Evolutionary conservation across 2,888 invertebrate genomes (phyloP).

Genomic region (Aporophyla lueneburgensis): DNA sequence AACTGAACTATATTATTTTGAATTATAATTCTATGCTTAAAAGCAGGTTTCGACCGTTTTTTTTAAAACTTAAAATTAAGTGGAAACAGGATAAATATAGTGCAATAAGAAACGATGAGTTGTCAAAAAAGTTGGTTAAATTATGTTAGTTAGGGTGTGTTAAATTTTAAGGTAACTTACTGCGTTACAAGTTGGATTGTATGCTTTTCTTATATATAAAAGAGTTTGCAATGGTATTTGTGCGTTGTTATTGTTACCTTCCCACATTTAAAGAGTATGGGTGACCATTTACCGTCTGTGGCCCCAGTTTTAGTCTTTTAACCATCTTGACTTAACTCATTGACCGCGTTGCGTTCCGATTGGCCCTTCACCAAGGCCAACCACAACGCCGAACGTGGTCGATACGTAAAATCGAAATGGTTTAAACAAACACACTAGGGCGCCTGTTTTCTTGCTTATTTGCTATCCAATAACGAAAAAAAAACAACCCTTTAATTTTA

Average conservation of each 20-base stretch:
- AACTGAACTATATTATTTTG: neutral
- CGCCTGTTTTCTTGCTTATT: neutral
- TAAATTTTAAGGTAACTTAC: conserved; percentile 61
- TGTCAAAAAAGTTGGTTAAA: conserved; percentile 11
- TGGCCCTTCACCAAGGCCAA: too few relatives aligned
- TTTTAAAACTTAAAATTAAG: conserved; percentile 9
- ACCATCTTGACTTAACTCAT: too few relatives aligned
- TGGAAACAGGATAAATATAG: conserved; percentile 41
- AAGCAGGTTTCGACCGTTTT: neutral
- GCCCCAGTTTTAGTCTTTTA: too few relatives aligned
- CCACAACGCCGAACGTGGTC: too few relatives aligned
- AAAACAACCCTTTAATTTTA: neutral
- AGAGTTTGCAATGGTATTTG: conserved; percentile 74
- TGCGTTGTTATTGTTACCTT: conserved; percentile 36
- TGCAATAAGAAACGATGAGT: conserved; percentile 45
- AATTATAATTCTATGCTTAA: neutral
- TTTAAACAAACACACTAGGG: too few relatives aligned
- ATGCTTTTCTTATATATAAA: conserved; percentile 82
- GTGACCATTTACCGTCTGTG: too few relatives aligned
- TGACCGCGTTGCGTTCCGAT: too few relatives aligned
- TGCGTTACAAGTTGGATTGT: conserved; percentile 73
- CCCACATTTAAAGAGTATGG: neutral
- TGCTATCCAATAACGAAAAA: neutral
- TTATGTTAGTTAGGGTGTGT: conserved; percentile 49
- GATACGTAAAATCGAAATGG: too few relatives aligned